Base-by-base conservation (phyloP, 2,888 invertebrate genomes). In the Drosophila mettleri region DNA sequence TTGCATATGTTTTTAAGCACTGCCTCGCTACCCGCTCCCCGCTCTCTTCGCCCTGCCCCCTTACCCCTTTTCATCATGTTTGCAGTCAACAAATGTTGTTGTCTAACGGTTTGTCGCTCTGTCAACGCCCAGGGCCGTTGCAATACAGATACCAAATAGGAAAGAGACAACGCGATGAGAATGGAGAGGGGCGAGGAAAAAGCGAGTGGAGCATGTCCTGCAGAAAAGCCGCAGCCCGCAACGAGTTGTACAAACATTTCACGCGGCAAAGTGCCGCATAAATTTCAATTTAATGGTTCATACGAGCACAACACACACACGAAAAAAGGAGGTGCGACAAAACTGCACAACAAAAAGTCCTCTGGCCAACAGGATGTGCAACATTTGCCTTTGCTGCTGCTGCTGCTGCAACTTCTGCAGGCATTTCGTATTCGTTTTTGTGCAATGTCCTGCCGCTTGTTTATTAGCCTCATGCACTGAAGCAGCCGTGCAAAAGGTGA, bases 201-300 rank as follows among this genome's bases (percentile, higher is more conserved):
- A 8, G 36, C n/a, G 18, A 18, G 9, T 18, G 4, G 51, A 20
- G 36, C 34, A 43, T 54, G 54, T 54, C 43, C 54, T 55, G 65
- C 69, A 68, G 74, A 69, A 69, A 70, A 85, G 85, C 82, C 87
- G 80, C 88, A 84, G 63, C 88, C 88, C 87, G 80, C 88, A 84
- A 88, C 88, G 86, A 87, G 83, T 84, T 84, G 83, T 84, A 88
- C 88, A 86, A 84, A 87, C 83, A 84, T 84, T 84, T 84, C 83
- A 84, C 83, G 83, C 83, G 88, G 83, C 83, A 88, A 84, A 84
- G 83, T 84, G 86, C 83, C 88, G 83, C 83, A 84, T 84, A 84
- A 84, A 84, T 84, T 87, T 84, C 88, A 84, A 84, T 84, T 84
- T 84, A 84, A 84, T 84, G 88, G 81, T 70, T 70, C 67, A 74